Evolutionary conservation across 2,113 vertebrate species (phyloP).

Genomic region (Otolemur garnettii): DNA sequence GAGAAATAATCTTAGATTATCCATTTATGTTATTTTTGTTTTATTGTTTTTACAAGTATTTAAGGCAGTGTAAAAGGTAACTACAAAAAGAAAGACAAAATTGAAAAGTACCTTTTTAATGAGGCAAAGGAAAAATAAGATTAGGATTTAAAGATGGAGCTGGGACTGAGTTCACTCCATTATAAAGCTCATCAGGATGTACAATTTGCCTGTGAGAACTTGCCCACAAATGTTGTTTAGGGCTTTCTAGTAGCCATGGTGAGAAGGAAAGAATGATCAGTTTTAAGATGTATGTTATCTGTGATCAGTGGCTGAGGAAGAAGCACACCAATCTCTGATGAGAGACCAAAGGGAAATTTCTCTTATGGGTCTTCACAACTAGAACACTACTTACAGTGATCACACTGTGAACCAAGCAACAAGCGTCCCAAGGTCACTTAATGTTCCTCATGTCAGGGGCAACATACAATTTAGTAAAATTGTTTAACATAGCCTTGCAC

Average conservation of each 20-base stretch:
- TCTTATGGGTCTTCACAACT: neutral
- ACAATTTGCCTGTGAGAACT: neutral
- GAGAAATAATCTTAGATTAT: neutral
- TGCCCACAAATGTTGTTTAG: neutral
- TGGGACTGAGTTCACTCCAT: neutral
- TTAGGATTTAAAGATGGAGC: neutral
- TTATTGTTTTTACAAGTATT: neutral
- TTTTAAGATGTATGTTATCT: neutral
- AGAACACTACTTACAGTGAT: neutral
- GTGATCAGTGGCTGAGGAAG: neutral
- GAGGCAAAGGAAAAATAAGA: neutral
- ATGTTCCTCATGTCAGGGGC: neutral
- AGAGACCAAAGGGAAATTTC: neutral
- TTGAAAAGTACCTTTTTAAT: neutral
- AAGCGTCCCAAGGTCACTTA: neutral
- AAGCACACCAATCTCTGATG: neutral
- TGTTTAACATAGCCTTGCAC: neutral
- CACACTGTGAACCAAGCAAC: neutral
- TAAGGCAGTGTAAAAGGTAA: neutral
- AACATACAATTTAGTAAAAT: neutral
- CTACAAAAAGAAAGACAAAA: neutral
- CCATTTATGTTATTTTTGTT: neutral
- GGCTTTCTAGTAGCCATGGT: neutral
- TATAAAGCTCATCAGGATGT: neutral
- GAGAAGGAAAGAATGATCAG: neutral